These are phyloP conservation scores for Hirtodrosophila trivittata DNA, from an alignment of 2,888 invertebrate genomes.

Conservation along the genomic window DNA sequence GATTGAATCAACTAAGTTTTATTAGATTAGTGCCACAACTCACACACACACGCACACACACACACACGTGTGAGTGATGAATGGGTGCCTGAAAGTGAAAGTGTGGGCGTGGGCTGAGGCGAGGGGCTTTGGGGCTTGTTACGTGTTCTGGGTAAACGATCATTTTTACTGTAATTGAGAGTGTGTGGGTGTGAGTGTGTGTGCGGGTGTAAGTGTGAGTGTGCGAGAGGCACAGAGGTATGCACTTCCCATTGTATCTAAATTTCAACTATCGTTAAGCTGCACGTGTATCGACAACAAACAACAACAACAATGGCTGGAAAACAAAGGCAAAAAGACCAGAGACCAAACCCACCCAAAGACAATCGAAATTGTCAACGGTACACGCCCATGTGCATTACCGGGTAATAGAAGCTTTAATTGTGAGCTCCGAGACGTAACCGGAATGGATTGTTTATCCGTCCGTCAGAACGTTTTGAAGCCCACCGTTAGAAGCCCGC, in stretches of 20 bases:
- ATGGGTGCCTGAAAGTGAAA: conserved; percentile 43
- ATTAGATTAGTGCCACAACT: too few species aligned
- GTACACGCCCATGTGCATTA: conserved; percentile 62
- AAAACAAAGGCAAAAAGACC: neutral
- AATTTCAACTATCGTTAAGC: too few species aligned
- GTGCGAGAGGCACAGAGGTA: conserved; percentile 1
- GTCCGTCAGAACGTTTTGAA: neutral
- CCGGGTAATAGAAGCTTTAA: neutral
- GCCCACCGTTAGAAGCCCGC: conserved; percentile 23
- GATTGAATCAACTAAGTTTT: conserved; percentile 45
- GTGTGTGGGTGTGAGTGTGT: too few species aligned
- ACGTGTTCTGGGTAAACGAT: conserved; percentile 20
- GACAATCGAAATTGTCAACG: conserved; percentile 42
- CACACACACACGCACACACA: too few species aligned
- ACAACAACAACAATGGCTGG: too few species aligned
- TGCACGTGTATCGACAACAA: conserved; percentile 37
- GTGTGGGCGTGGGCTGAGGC: conserved; percentile 26
- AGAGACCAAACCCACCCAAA: conserved; percentile 32
- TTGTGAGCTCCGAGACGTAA: too few species aligned
- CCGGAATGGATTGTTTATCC: too few species aligned
- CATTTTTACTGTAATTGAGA: conserved; percentile 8
- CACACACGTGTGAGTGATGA: neutral
- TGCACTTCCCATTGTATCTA: conserved; percentile 40
- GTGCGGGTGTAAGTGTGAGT: neutral
- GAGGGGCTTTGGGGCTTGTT: neutral